phyloP scores from a whole-genome alignment of 2,888 invertebrate species.

The Liopterus haemorrhoidalis region DNA sequence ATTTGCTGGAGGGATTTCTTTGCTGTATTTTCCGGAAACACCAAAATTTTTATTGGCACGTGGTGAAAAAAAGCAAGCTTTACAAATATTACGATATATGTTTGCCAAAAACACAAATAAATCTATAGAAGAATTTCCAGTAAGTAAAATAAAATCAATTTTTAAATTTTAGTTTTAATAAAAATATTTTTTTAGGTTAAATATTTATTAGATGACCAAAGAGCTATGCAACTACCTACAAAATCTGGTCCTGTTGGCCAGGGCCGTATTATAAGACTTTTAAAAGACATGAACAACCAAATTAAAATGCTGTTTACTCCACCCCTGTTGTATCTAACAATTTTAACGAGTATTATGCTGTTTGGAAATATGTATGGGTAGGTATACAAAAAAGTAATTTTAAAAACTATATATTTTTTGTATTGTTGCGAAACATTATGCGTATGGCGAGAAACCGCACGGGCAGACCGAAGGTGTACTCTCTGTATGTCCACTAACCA shows the following conservation, averaged over 20 bases:
- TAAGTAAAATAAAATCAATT: slow-evolving; percentile 25
- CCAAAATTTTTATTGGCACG: slow-evolving; percentile 68
- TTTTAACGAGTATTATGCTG: slow-evolving; percentile 55
- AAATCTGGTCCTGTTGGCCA: slow-evolving; percentile 34
- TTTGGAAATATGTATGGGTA: slow-evolving; percentile 66
- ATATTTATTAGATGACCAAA: slow-evolving; percentile 9
- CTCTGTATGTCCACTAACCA: no score
- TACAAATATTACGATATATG: slow-evolving; percentile 55
- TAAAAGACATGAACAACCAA: slow-evolving; percentile 53
- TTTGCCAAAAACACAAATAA: slow-evolving; percentile 53
- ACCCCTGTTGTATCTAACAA: slow-evolving; percentile 52
- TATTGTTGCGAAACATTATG: no score
- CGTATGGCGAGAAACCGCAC: no score
- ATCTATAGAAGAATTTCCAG: slow-evolving; percentile 48
- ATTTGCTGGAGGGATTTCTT: slow-evolving; percentile 53
- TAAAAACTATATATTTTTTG: no score
- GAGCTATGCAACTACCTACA: no score
- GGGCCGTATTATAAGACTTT: slow-evolving; percentile 41
- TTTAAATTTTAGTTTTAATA: slow-evolving; percentile 5
- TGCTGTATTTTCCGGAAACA: slow-evolving; percentile 65
- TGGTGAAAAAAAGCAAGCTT: slow-evolving; percentile 54
- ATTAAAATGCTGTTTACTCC: slow-evolving; percentile 52
- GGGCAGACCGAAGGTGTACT: no score
- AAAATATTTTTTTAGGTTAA: slow-evolving; percentile 12
- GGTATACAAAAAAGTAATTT: slow-evolving; percentile 39